Conservation (phyloP, 2,113 vertebrate species). For the Cynoglossus semilaevis region DNA sequence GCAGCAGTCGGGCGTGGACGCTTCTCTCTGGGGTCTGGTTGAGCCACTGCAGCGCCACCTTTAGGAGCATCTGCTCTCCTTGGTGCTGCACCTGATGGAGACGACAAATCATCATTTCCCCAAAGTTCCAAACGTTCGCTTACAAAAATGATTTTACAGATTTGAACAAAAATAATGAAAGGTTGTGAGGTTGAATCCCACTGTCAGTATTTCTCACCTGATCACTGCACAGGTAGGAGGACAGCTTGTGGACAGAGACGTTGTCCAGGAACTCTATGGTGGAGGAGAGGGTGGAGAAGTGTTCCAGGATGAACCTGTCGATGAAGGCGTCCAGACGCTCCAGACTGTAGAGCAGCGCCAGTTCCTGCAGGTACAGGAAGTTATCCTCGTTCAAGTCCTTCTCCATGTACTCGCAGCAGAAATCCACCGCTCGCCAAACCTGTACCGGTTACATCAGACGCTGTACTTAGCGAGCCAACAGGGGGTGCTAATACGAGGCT, state of each 20-base stretch:
- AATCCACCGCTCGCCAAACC: slow-evolving; percentile 91
- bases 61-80: slow-evolving; percentile 85
- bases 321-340: slow-evolving; percentile 86
- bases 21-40: slow-evolving; percentile 80
- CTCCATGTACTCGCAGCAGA: slow-evolving; percentile 95
- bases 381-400: slow-evolving; percentile 90
- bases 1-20: slow-evolving; percentile 77
- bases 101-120: not conserved
- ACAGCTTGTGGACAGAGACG: slow-evolving; percentile 83
- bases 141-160: no score
- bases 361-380: slow-evolving; percentile 90
- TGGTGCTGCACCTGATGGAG: slow-evolving; percentile 79
- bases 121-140: no score
- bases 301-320: slow-evolving; percentile 85
- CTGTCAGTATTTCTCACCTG: slow-evolving; percentile 35
- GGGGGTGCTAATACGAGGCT: not conserved
- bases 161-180: no score
- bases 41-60: slow-evolving; percentile 88
- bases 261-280: slow-evolving; percentile 84
- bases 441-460: slow-evolving; percentile 1
- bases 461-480: not conserved
- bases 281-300: slow-evolving; percentile 84
- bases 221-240: slow-evolving; percentile 82
- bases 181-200: no score
- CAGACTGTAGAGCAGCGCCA: slow-evolving; percentile 91